A percentile compares a stretch with the other conserved stretches of the same genome.
Evolutionary conservation across 2,888 invertebrate species (phyloP).

Genomic region (Heliconius sara): DNA sequence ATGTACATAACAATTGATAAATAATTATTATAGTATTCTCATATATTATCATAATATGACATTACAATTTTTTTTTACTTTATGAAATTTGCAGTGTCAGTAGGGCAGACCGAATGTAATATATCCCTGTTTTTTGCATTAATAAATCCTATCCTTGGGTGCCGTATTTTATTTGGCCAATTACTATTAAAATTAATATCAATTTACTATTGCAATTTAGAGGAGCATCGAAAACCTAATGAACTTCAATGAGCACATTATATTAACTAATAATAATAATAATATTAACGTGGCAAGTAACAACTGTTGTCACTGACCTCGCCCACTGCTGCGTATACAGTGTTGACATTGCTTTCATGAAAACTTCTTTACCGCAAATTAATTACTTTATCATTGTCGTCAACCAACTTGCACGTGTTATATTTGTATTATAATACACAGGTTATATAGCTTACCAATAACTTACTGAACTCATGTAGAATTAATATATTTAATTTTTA

Average conservation of each 20-base stretch:
- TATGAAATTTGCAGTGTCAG: neutral
- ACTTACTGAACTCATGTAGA: neutral
- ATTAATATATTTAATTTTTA: too few species aligned
- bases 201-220: neutral
- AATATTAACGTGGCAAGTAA: neutral
- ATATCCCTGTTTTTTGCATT: neutral
- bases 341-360: conserved; percentile 27
- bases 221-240: neutral
- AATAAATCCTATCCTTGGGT: neutral
- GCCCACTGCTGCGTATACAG: neutral
- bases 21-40: neutral
- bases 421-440: neutral
- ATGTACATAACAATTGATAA: neutral
- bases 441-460: neutral
- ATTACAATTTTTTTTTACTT: neutral
- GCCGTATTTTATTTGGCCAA: neutral
- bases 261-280: conserved; percentile 5
- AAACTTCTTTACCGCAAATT: conserved; percentile 23
- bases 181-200: neutral
- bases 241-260: neutral
- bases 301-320: conserved; percentile 22
- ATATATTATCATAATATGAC: neutral
- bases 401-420: neutral
- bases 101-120: neutral
- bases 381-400: conserved; percentile 7